phyloP scores from a whole-genome alignment of 1,140 invertebrate genomes.

The Cardiocondyla obscurior region DNA sequence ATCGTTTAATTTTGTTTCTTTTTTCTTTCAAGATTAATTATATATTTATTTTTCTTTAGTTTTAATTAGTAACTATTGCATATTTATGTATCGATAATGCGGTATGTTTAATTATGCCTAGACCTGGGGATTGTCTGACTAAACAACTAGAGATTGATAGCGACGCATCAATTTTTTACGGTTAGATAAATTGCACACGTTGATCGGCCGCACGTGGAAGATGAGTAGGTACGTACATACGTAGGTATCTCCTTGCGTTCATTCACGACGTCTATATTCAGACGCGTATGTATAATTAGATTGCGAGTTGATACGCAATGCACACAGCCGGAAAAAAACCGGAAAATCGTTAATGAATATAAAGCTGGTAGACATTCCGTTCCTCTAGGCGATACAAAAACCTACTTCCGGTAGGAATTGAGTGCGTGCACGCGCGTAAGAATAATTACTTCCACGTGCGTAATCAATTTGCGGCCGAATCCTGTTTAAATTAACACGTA shows the following conservation, averaged over 20 bases:
- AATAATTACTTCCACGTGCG: conserved; percentile 43
- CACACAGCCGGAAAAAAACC: conserved; percentile 49
- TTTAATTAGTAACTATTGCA: no score
- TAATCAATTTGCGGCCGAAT: conserved; percentile 14
- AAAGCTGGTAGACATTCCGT: conserved; percentile 40
- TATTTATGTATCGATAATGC: background rate
- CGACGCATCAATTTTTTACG: conserved; percentile 28
- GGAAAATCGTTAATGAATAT: conserved; percentile 47
- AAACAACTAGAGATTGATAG: background rate
- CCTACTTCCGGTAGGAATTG: conserved; percentile 42
- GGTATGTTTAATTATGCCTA: background rate
- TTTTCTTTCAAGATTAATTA: no score
- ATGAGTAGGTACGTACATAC: no score
- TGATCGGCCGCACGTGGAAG: conserved; percentile 12
- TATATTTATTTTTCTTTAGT: no score
- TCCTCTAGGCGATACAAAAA: conserved; percentile 36
- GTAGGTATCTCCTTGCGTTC: conserved; percentile 10
- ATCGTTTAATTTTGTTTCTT: no score
- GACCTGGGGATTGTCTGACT: background rate
- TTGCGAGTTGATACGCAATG: conserved; percentile 40
- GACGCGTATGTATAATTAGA: conserved; percentile 6
- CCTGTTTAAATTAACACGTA: conserved; percentile 27
- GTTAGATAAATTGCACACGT: conserved; percentile 34
- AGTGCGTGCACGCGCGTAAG: background rate
- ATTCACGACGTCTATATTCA: conserved; percentile 22